Percentiles rank a stretch among this genome's conserved stretches.
Conservation (phyloP, 2,113 vertebrate species). For the Anguilla rostrata region DNA sequence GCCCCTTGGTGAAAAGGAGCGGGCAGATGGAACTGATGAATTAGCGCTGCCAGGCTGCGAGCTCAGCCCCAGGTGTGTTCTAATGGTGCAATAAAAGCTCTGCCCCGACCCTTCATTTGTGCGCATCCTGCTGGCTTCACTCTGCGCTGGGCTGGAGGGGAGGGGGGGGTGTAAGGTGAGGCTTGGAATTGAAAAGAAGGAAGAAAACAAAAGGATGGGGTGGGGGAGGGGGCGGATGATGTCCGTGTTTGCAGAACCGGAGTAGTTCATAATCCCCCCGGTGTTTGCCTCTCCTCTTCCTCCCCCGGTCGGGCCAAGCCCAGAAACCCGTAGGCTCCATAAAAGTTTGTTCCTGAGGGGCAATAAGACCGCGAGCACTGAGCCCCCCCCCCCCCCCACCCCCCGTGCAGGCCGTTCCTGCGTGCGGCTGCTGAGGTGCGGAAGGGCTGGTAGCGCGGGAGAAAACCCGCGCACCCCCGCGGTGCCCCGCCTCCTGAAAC, state of each 20-base stretch:
- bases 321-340: constrained; percentile 69
- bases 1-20: background rate
- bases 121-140: constrained; percentile 19
- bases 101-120: constrained; percentile 23
- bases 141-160: constrained; percentile 22
- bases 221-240: background rate
- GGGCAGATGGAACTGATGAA: constrained; percentile 10
- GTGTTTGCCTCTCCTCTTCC: constrained; percentile 52
- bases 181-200: constrained; percentile 45
- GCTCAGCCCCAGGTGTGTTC: constrained; percentile 26
- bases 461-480: constrained; percentile 49
- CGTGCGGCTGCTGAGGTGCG: constrained; percentile 65
- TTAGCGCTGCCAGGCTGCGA: constrained; percentile 12
- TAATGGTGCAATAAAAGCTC: constrained; percentile 27
- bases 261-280: constrained; percentile 63
- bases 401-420: constrained; percentile 68
- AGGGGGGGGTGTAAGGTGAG: constrained; percentile 48
- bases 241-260: constrained; percentile 65
- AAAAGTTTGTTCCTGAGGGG: constrained; percentile 73
- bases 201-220: constrained; percentile 1
- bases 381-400: constrained; percentile 50
- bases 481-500: constrained; percentile 65
- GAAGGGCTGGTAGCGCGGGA: constrained; percentile 59
- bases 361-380: constrained; percentile 73
- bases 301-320: constrained; percentile 55